Evolutionary conservation across 2,797 vertebrate genomes (phyloP).

Genomic region (Gallinago solitaria): DNA sequence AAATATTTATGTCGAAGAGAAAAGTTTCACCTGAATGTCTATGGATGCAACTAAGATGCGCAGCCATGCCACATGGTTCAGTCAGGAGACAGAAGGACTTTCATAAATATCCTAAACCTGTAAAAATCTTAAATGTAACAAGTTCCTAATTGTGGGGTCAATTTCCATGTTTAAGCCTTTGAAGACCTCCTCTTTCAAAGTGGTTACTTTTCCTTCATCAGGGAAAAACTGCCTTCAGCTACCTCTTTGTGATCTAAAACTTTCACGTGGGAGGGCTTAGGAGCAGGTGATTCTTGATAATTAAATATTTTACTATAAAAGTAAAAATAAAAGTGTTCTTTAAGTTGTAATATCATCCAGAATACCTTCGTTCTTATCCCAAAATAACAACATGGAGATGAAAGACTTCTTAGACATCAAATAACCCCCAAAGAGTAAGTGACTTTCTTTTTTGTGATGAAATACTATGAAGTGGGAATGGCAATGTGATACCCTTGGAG

Average conservation of each 20-base stretch:
- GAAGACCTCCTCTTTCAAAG: neutral
- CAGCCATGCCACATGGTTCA: neutral
- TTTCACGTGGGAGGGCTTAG: neutral
- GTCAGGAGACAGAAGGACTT: neutral
- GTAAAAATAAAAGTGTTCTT: neutral
- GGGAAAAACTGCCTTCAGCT: neutral
- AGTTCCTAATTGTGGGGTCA: neutral
- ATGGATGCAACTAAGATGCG: neutral
- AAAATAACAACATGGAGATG: neutral
- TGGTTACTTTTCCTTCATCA: neutral
- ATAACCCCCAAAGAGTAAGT: neutral
- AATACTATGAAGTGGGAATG: constrained; percentile 18
- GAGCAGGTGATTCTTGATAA: neutral
- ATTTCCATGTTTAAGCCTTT: neutral
- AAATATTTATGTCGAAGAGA: neutral
- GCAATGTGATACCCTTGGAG: constrained; percentile 14
- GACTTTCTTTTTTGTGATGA: neutral
- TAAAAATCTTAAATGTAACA: neutral
- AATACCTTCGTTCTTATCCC: neutral
- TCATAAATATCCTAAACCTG: neutral
- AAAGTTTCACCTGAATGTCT: neutral
- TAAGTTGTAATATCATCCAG: neutral
- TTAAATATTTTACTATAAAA: neutral
- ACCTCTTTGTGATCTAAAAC: neutral
- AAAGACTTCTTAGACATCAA: constrained; percentile 15